Conservation (phyloP, 37 sponge, comb jelly and placozoan species). For the Beroe forskalii region DNA sequence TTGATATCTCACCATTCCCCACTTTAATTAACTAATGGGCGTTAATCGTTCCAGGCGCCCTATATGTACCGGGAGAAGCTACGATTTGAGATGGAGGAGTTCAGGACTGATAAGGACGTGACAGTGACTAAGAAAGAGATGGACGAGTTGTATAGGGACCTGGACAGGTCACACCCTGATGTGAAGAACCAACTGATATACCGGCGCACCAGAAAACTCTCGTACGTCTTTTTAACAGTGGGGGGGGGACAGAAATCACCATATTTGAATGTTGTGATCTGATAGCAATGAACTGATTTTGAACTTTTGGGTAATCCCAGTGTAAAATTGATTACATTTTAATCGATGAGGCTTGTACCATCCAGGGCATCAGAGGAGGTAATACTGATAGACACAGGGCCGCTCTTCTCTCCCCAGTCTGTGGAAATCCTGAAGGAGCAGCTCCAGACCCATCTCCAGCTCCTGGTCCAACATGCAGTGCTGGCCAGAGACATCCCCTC, state of each 20-base stretch:
- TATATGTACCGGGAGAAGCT: slow-evolving; percentile 19
- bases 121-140: slow-evolving; percentile 32
- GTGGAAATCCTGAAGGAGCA: neutral
- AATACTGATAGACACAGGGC: neutral
- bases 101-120: slow-evolving; percentile 52
- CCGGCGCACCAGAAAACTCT: neutral
- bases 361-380: too few species aligned
- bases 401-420: slow-evolving; percentile 9
- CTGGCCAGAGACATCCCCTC: neutral
- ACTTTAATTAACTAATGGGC: too few species aligned
- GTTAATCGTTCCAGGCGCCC: too few species aligned
- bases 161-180: slow-evolving; percentile 42
- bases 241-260: too few species aligned
- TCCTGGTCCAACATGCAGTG: slow-evolving; percentile 12
- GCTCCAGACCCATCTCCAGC: slow-evolving; percentile 12
- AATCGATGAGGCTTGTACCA: too few species aligned
- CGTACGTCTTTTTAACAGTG: slow-evolving; percentile 15
- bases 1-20: too few species aligned
- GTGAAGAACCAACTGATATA: slow-evolving; percentile 4
- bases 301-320: too few species aligned
- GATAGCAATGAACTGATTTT: too few species aligned
- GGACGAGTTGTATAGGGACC: slow-evolving; percentile 1
- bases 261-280: too few species aligned
- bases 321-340: too few species aligned
- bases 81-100: slow-evolving; percentile 3